Evolutionary conservation across 1,140 invertebrate species (phyloP), one percentile per base, ranked within the genome.

Genomic region (Coenobita brevimanus): DNA sequence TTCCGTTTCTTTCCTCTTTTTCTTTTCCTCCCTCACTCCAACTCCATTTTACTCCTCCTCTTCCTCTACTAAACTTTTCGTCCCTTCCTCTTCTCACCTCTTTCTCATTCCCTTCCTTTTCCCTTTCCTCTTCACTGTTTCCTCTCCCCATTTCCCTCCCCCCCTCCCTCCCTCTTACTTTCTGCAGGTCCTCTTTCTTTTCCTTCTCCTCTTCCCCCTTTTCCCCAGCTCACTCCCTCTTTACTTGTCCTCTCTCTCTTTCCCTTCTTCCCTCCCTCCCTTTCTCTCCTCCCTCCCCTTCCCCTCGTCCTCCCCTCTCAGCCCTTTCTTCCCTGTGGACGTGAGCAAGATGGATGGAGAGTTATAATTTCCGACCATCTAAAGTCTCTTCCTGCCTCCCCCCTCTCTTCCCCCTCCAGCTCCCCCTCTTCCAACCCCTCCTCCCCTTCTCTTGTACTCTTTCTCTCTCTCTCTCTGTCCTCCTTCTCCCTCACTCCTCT

Each of bases 341-440:
- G 80, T 27, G 30, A 13, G 10, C 81, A 82, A 82, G 81, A 82
- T 71, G 46, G 50, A 82, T 82, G 81, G 64, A 71, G 81, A 82
- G 41, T 82, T 69, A 82, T 67, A 82, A 82, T 82, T 50, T 82
- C 81, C 64, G 81, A 21, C 24, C 24, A 67, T 13, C 30, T 33
- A 15, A 0, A 33, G 33, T 13, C n/a, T n/a, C n/a, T n/a, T n/a
- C n/a, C n/a, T n/a, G n/a, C n/a, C n/a, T n/a, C n/a, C n/a, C n/a
- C n/a, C n/a, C n/a, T n/a, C n/a, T n/a, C n/a, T n/a, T n/a, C n/a
- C n/a, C n/a, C n/a, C n/a, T n/a, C n/a, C n/a, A n/a, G n/a, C n/a
- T n/a, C n/a, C n/a, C n/a, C n/a, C n/a, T n/a, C n/a, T n/a, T n/a
- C n/a, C n/a, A n/a, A n/a, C n/a, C n/a, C n/a, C n/a, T n/a, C n/a